phyloP scores from a whole-genome alignment of 2,113 vertebrate species.

The Seriola rivoliana region DNA sequence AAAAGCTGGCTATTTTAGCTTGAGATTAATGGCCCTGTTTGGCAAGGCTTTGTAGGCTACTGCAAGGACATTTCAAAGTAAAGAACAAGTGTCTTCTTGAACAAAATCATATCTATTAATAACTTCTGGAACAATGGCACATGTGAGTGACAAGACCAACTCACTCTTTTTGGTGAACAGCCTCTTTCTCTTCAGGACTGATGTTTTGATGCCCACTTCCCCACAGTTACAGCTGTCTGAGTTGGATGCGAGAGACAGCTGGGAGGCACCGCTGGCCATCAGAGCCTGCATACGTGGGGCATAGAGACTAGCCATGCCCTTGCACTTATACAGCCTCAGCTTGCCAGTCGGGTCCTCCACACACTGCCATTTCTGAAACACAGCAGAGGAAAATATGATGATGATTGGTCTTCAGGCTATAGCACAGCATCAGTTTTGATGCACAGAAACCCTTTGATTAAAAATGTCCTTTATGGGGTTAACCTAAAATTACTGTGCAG shows the following conservation, averaged over 20 bases:
- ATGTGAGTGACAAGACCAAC: slow-evolving; percentile 55
- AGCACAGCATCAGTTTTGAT: not conserved
- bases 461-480: not conserved
- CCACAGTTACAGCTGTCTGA: slow-evolving; percentile 86
- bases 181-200: slow-evolving; percentile 85
- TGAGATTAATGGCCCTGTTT: slow-evolving; percentile 60
- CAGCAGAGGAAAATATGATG: not conserved
- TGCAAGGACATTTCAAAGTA: slow-evolving; percentile 61
- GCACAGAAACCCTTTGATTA: not conserved
- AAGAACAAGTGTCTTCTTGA: slow-evolving; percentile 46
- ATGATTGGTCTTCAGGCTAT: not conserved
- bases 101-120: slow-evolving; percentile 53
- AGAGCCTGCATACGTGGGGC: slow-evolving; percentile 82
- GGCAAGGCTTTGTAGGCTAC: slow-evolving; percentile 44
- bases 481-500: not conserved
- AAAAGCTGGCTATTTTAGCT: slow-evolving; percentile 43
- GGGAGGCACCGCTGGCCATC: slow-evolving; percentile 86
- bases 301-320: slow-evolving; percentile 84
- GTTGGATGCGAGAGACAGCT: slow-evolving; percentile 76
- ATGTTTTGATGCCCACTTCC: slow-evolving; percentile 79
- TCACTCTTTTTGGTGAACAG: slow-evolving; percentile 91
- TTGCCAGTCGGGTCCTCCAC: slow-evolving; percentile 92
- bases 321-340: slow-evolving; percentile 95
- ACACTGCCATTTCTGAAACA: slow-evolving; percentile 95
- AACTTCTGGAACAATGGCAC: slow-evolving; percentile 25